phyloP scores from a whole-genome alignment of 2,113 vertebrate species.

The Lycaon pictus region DNA sequence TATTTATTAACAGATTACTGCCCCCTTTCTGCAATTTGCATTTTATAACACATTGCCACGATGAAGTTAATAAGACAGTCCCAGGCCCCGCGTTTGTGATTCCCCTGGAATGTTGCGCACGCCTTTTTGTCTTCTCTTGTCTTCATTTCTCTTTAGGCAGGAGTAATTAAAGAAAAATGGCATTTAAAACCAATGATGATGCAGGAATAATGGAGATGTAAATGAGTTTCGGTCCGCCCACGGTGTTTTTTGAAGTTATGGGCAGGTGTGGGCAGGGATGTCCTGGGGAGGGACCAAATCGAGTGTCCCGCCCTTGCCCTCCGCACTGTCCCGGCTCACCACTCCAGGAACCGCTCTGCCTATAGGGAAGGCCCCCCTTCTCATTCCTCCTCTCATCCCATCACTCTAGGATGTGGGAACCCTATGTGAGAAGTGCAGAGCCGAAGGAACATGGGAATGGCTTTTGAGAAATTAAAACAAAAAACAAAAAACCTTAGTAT shows the following conservation, averaged over 20 bases:
- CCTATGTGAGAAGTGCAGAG: background rate
- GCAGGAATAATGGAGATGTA: constrained; percentile 64
- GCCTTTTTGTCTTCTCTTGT: constrained; percentile 75
- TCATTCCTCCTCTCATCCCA: background rate
- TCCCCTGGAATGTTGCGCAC: constrained; percentile 69
- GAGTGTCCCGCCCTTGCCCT: background rate
- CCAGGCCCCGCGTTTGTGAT: constrained; percentile 77
- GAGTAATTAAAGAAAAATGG: constrained; percentile 84
- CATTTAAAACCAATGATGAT: constrained; percentile 75
- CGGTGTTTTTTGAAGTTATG: constrained; percentile 36
- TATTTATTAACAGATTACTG: constrained; percentile 88
- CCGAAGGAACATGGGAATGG: background rate
- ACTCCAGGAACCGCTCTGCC: background rate
- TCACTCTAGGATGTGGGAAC: background rate
- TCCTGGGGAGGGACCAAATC: background rate
- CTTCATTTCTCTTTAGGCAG: constrained; percentile 77
- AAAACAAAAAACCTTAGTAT: background rate
- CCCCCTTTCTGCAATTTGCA: constrained; percentile 81
- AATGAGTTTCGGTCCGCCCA: constrained; percentile 65
- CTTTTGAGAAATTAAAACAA: constrained; percentile 13
- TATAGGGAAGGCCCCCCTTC: background rate
- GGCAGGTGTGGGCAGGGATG: background rate
- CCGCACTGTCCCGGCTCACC: background rate
- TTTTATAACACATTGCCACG: constrained; percentile 84
- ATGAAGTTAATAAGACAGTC: constrained; percentile 81